These are phyloP conservation scores for Lutjanus argentimaculatus DNA, from an alignment of 2,797 vertebrate genomes.

Conservation along the genomic window DNA sequence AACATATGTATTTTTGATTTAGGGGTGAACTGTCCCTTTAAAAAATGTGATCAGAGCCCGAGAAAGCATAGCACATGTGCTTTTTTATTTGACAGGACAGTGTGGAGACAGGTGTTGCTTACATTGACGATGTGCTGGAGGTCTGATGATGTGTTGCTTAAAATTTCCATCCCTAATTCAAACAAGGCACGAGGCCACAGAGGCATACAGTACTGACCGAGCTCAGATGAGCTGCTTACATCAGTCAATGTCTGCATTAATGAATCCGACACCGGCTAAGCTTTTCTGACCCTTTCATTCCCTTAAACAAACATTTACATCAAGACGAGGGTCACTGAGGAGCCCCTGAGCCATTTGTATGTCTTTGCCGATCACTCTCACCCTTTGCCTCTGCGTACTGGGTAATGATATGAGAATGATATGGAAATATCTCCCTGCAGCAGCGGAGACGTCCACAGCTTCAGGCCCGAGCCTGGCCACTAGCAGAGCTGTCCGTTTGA, in stretches of 20 bases:
- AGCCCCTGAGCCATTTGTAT: constrained; percentile 30
- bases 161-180: constrained; percentile 1
- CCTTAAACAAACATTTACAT: constrained; percentile 63
- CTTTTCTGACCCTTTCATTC: constrained; percentile 46
- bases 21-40: too few species aligned
- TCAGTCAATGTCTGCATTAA: constrained; percentile 52
- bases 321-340: constrained; percentile 1
- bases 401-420: constrained; percentile 38
- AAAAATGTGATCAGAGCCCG: not conserved
- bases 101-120: not conserved
- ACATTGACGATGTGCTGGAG: not conserved
- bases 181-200: constrained; percentile 7
- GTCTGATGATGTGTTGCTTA: not conserved
- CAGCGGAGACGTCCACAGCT: constrained; percentile 31
- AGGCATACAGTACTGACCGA: not conserved
- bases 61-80: not conserved
- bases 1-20: too few species aligned
- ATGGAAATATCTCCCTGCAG: constrained; percentile 38
- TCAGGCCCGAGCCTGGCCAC: constrained; percentile 8
- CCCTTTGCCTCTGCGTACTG: constrained; percentile 19
- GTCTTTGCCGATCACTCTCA: constrained; percentile 43
- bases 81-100: constrained; percentile 10
- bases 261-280: constrained; percentile 32
- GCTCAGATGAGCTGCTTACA: constrained; percentile 6
- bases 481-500: constrained; percentile 8